These are phyloP conservation scores for Rallus limicola DNA, from an alignment of 2,113 vertebrate genomes.

Conservation along the genomic window DNA sequence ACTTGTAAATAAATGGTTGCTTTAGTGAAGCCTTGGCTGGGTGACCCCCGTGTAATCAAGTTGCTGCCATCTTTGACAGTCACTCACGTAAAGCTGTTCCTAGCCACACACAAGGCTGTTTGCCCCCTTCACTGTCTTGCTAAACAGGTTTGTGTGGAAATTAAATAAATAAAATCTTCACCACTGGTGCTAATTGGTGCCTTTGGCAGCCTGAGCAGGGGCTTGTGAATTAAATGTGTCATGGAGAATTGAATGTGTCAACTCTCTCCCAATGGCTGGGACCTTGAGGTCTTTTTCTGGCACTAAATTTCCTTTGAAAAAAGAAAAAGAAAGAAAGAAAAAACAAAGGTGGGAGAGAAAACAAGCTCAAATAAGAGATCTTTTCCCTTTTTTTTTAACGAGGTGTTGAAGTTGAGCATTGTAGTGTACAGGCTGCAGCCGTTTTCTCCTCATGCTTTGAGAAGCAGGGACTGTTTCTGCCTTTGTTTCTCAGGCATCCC, in stretches of 20 bases:
- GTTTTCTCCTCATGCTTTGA: not conserved
- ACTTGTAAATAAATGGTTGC: not conserved
- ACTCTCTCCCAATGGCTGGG: slow-evolving; percentile 23
- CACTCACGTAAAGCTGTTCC: not conserved
- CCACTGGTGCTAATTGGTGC: slow-evolving; percentile 55
- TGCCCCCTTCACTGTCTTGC: not conserved
- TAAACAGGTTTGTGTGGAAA: slow-evolving; percentile 49
- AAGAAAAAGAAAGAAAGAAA: not conserved
- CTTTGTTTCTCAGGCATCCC: not conserved
- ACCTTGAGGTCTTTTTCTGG: slow-evolving; percentile 51
- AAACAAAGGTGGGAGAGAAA: not conserved
- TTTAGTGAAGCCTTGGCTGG: not conserved
- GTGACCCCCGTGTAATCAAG: not conserved
- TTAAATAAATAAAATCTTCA: slow-evolving; percentile 51
- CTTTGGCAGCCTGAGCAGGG: slow-evolving; percentile 46
- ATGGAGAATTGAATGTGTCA: slow-evolving; percentile 63
- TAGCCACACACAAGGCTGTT: not conserved
- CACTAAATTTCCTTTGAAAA: slow-evolving; percentile 32
- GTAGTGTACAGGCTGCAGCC: not conserved
- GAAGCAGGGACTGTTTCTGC: not conserved
- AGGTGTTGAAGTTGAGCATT: slow-evolving; percentile 28
- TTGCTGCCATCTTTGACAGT: slow-evolving; percentile 14
- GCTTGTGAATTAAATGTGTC: slow-evolving; percentile 56
- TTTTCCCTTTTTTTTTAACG: slow-evolving; percentile 23
- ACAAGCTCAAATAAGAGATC: slow-evolving; percentile 20